phyloP scores from a whole-genome alignment of 64 coral and sea anemone species.

The Cladopsammia gracilis region DNA sequence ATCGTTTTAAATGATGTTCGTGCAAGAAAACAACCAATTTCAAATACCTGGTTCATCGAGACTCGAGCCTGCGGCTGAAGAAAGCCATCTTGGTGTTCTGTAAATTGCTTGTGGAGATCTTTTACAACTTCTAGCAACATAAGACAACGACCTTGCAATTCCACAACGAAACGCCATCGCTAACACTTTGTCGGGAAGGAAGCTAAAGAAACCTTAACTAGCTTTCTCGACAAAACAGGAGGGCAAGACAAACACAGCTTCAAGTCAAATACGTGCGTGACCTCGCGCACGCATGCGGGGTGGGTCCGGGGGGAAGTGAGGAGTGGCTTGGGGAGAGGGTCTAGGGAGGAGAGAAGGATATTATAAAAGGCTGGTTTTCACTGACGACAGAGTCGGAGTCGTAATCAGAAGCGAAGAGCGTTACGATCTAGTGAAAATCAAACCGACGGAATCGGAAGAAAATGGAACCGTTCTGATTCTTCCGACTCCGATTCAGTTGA shows the following conservation, averaged over 20 bases:
- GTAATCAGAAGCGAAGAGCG: too few relatives aligned
- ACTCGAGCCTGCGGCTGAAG: constrained; percentile 21
- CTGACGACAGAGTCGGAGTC: too few relatives aligned
- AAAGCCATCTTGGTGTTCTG: constrained; percentile 42
- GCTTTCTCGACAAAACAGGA: background rate
- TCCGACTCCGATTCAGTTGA: too few relatives aligned
- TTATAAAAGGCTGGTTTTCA: too few relatives aligned
- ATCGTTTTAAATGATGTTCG: background rate
- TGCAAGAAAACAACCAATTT: background rate
- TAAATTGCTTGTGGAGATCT: constrained; percentile 7
- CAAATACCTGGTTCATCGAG: constrained; percentile 30
- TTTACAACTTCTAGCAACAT: constrained; percentile 28
- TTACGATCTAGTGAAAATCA: too few relatives aligned
- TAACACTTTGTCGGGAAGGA: background rate
- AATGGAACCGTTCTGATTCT: too few relatives aligned
- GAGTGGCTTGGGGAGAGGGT: too few relatives aligned
- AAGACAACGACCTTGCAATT: constrained; percentile 54
- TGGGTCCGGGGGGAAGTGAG: background rate
- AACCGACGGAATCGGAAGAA: too few relatives aligned
- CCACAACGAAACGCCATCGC: constrained; percentile 75
- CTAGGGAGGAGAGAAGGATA: too few relatives aligned
- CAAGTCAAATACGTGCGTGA: background rate
- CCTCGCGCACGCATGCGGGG: background rate
- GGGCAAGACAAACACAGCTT: too few relatives aligned
- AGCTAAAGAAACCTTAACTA: background rate